These are phyloP conservation scores for Arvicanthis niloticus DNA, from an alignment of 2,113 vertebrate genomes.

Conservation along the genomic window DNA sequence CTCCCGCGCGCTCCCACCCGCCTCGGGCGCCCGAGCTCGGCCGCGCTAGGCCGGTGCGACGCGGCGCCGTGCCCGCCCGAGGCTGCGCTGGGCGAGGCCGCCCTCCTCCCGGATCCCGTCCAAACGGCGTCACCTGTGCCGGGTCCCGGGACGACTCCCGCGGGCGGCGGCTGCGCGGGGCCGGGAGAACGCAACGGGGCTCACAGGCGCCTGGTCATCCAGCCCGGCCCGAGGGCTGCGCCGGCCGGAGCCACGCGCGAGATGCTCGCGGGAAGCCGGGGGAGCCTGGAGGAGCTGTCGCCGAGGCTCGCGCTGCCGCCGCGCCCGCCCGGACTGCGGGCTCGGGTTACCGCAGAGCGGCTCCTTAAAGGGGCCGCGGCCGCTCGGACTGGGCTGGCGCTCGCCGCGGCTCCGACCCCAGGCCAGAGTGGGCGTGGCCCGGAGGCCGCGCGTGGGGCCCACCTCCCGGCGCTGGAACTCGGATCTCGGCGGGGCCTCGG, in stretches of 20 bases:
- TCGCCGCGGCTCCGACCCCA: neutral
- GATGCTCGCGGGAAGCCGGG: slow-evolving; percentile 64
- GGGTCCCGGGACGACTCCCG: slow-evolving; percentile 46
- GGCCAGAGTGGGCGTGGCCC: slow-evolving; percentile 65
- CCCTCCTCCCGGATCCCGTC: slow-evolving; percentile 45
- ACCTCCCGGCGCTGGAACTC: neutral
- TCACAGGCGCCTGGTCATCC: slow-evolving; percentile 53
- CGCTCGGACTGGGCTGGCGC: neutral
- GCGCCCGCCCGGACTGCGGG: slow-evolving; percentile 78
- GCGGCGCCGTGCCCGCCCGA: neutral
- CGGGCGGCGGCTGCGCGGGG: slow-evolving; percentile 27
- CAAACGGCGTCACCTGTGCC: slow-evolving; percentile 74
- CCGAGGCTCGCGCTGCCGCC: slow-evolving; percentile 66
- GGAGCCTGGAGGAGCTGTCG: slow-evolving; percentile 34
- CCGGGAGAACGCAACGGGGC: slow-evolving; percentile 29
- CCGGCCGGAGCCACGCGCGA: slow-evolving; percentile 58
- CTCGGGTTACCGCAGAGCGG: slow-evolving; percentile 82
- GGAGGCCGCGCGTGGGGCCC: neutral
- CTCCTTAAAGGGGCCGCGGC: slow-evolving; percentile 86
- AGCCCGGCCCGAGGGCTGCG: slow-evolving; percentile 47
- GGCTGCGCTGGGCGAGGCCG: neutral
- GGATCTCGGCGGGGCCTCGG: neutral
- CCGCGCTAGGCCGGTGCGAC: slow-evolving; percentile 60
- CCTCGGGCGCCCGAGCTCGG: neutral
- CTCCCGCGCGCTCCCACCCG: slow-evolving; percentile 18